Base-by-base conservation (phyloP, 2,797 vertebrate species). In the Arremon brunneinucha region DNA sequence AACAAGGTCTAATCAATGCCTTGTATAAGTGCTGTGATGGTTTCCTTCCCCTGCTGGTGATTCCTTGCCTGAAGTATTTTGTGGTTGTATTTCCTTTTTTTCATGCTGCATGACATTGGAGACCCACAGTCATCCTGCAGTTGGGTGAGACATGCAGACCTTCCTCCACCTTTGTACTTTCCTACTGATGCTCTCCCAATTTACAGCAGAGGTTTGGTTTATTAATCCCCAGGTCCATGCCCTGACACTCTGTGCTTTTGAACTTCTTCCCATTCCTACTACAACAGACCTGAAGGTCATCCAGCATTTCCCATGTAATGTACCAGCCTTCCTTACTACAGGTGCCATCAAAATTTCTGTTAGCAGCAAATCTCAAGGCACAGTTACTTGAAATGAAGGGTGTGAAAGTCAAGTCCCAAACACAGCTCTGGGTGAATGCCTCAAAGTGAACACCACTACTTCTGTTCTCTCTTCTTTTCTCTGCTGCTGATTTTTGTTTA, bases 401-500 rank as follows among this genome's bases (percentile, higher is more conserved):
- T 71, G 60, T 80, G 30, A 92, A 65, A 57, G 35, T 87, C 46
- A 76, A 70, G 35, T 50, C 55, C 60, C 49, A 76, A 32, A 57
- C 56, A 32, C 5, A 47, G 52, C 0, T 0, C 30, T 57, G n/a
- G n/a, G 22, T 37, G 68, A 83, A 64, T 9, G 11, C 55, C 46
- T 85, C 68, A 11, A 50, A 81, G 32, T 21, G 24, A 93, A 65
- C 28, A 78, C 27, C 18, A 16, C 28, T 80, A 5, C 39, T 88
- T 71, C 57, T 83, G 50, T 82, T 81, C 35, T 77, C 28, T 84
- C 22, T 49, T 72, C 43, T 50, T 83, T 94, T 24, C 34, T 81
- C 30, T 50, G 23, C 56, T 89, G 24, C 11, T 90, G 47, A 12
- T 41, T 95, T 93, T 87, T 79, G 28, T 89, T 93, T 82, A 67